Evolutionary conservation across 2,797 vertebrate genomes (phyloP), one percentile per base, ranked within the genome.

Genomic region (Pagetopsis macropterus): DNA sequence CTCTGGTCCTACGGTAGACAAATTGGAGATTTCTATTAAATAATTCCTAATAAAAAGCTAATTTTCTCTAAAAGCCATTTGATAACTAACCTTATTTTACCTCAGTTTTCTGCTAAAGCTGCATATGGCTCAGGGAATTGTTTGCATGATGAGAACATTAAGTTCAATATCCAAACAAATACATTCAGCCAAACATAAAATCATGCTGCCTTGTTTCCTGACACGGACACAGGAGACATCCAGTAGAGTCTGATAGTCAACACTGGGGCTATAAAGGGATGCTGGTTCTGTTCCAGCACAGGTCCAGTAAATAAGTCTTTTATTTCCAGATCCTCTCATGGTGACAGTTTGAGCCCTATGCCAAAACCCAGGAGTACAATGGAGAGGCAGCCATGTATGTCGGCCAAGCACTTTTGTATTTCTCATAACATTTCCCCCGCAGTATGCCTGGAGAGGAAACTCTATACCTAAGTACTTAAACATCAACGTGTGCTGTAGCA

Each of bases 291-390:
- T 64, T 85, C 72, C 74, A 82, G 76, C 50, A 19, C 45, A n/a
- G 48, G 64, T 63, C 71, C 62, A 63, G 80, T 79, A 84, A 89
- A 84, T 86, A 81, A 84, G 75, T 80, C 73, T 81, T 37, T 85
- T 78, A 78, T 88, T 85, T 84, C 70, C 75, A 75, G 75, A 82
- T 84, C 76, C 67, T 78, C 69, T 81, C 70, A 70, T 84, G 57
- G 79, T 86, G 82, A 85, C 78, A 70, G 78, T 65, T 83, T 75
- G 75, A 79, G 75, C 41, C 52, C 65, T 72, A 78, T 44, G 77
- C 80, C 58, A 78, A 85, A 85, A 70, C 78, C 77, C 83, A 23
- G 54, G 78, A 88, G 83, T 58, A 87, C 81, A 86, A 84, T 78
- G 57, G 71, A 78, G 79, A 79, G 55, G 65, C 72, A 78, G 74